A percentile compares a stretch with the other conserved stretches of the same genome.
Evolutionary conservation across 1,140 invertebrate species (phyloP).

Genomic region (Drosophila tristis): DNA sequence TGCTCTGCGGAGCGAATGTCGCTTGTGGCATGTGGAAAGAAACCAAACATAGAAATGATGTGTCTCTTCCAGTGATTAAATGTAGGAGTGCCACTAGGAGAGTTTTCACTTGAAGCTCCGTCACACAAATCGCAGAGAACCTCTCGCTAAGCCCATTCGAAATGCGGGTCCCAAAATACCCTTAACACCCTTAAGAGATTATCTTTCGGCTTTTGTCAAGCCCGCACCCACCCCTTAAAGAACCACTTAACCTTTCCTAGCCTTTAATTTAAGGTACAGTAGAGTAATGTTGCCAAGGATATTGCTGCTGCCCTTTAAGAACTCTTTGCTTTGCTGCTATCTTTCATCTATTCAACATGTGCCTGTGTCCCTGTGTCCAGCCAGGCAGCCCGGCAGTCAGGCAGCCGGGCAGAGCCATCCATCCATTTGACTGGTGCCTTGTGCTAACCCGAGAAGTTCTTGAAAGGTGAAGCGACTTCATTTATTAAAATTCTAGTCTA

Average conservation of each 20-base stretch:
- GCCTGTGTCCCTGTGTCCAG: neutral
- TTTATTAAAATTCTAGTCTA: constrained; percentile 68
- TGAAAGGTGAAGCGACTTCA: constrained; percentile 53
- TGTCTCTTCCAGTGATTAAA: too few species aligned
- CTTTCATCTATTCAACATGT: constrained; percentile 8
- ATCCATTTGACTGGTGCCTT: constrained; percentile 3
- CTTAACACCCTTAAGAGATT: neutral
- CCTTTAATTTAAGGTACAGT: neutral
- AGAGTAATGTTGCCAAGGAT: too few species aligned
- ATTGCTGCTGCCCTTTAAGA: neutral
- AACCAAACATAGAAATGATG: too few species aligned
- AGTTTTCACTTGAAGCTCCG: too few species aligned
- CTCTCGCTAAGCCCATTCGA: too few species aligned
- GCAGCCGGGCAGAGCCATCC: neutral
- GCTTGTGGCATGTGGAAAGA: too few species aligned
- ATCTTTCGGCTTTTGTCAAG: neutral
- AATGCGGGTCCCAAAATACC: too few species aligned
- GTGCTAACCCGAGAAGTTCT: neutral
- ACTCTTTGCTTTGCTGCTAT: neutral
- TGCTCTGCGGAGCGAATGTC: too few species aligned
- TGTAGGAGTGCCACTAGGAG: too few species aligned
- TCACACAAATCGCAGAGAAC: too few species aligned
- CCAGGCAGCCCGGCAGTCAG: too few species aligned
- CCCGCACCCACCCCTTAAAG: neutral
- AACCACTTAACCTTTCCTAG: neutral